These are phyloP conservation scores for Eupithecia insigniata DNA, from an alignment of 2,888 invertebrate species.

Conservation along the genomic window DNA sequence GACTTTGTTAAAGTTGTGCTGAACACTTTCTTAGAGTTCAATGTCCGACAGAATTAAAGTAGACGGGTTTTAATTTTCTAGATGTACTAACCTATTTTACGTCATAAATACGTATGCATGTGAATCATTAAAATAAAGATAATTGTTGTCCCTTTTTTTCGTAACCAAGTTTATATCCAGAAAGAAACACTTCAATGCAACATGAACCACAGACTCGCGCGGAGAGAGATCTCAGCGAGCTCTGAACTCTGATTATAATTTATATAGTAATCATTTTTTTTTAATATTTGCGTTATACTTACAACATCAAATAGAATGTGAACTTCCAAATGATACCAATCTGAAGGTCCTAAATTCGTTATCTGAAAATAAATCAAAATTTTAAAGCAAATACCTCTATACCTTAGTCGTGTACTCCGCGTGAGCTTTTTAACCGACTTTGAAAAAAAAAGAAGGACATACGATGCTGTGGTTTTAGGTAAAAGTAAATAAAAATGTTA, in stretches of 20 bases:
- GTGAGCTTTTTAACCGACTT: no score
- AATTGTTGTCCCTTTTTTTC: background rate
- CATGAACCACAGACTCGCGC: no score
- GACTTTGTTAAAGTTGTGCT: background rate
- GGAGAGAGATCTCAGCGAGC: no score
- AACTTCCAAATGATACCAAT: slow-evolving; percentile 60
- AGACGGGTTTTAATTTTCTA: background rate
- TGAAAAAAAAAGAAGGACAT: no score
- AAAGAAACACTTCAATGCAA: no score
- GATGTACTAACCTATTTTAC: background rate
- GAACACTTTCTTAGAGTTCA: background rate
- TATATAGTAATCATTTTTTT: no score
- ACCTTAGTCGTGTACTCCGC: no score
- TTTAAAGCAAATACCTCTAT: no score
- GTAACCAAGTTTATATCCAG: no score
- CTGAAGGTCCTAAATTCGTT: slow-evolving; percentile 72
- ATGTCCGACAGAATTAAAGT: background rate
- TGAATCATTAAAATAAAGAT: background rate
- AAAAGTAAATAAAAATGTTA: no score
- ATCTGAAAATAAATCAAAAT: slow-evolving; percentile 56
- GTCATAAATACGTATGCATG: background rate
- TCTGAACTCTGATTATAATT: no score
- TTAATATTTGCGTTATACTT: slow-evolving; percentile 23
- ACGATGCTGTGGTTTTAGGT: no score
- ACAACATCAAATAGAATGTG: slow-evolving; percentile 57